A percentile compares a stretch with the other conserved stretches of the same genome.
Conservation (phyloP, 1,140 invertebrate genomes). For the Meteorus sp. region DNA sequence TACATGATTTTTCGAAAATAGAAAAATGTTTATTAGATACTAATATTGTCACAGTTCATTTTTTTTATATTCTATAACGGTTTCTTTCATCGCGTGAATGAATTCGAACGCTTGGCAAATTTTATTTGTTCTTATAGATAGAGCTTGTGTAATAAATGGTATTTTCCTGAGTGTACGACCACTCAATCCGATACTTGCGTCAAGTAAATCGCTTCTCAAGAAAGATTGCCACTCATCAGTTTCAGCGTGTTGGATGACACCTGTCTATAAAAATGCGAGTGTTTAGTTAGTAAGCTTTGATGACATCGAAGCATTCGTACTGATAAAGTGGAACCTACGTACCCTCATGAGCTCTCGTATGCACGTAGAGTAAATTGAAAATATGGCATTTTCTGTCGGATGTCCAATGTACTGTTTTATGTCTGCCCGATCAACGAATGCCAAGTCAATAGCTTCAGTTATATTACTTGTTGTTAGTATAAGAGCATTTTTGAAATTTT, state of each 20-base stretch:
- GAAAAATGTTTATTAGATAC: not conserved
- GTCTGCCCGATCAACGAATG: slow-evolving; percentile 96
- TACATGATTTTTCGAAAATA: too few species aligned
- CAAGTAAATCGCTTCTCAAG: slow-evolving; percentile 35
- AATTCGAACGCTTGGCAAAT: slow-evolving; percentile 36
- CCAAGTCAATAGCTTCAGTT: slow-evolving; percentile 88
- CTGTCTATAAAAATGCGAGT: slow-evolving; percentile 51
- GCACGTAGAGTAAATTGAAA: slow-evolving; percentile 79
- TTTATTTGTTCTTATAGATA: slow-evolving; percentile 43
- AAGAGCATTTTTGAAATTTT: slow-evolving; percentile 86
- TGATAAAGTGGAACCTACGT: too few species aligned
- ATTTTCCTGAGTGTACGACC: slow-evolving; percentile 84
- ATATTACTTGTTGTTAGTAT: slow-evolving; percentile 96
- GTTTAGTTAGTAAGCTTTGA: too few species aligned
- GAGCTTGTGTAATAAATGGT: slow-evolving; percentile 80
- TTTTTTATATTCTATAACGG: slow-evolving; percentile 41
- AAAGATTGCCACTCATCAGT: slow-evolving; percentile 35
- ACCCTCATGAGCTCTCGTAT: slow-evolving; percentile 80
- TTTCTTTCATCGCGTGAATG: slow-evolving; percentile 45
- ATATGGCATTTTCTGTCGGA: slow-evolving; percentile 78
- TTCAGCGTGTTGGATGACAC: slow-evolving; percentile 56
- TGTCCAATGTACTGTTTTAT: slow-evolving; percentile 88
- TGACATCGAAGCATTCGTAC: too few species aligned
- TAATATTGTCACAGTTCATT: slow-evolving; percentile 22
- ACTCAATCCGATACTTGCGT: slow-evolving; percentile 73